Evolutionary conservation across 53 echinoderm and acorn worm species (phyloP), one percentile per base, ranked within the genome.

Genomic region (Echinarachnius parma): DNA sequence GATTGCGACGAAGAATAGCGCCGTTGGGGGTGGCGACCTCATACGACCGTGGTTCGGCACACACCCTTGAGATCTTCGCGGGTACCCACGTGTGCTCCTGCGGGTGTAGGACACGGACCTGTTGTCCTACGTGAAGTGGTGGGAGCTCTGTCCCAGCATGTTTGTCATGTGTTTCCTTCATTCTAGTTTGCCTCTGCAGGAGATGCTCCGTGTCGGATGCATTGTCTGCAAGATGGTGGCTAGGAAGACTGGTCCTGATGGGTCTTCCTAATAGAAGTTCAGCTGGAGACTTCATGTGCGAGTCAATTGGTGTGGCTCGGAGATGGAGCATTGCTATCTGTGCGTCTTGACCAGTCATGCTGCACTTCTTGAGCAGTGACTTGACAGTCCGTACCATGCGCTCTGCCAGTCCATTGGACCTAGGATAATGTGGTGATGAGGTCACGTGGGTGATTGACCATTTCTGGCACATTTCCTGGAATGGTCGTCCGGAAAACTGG

Each of bases 371-470:
- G 48, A 84, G 26, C 15, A 77, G 25, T 2, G 75, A 34, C 27
- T 86, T 82, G 20, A 91, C 79, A 5, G 91, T 87, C 28, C 76
- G 55, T 5, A 92, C 87, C 63, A 61, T 86, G 4, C 87, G 39
- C 24, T 92, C 91, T 1, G 76, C 86, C 28, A 86, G 31, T 22
- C 83, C 77, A 14, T 91, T 86, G 14, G 80, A 78, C 8, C 68
- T 49, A 1, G 91, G 86, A 62, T 86, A 86, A 15, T 78, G 29
- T 9, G 85, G 86, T 16, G 83, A 86, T 0, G 83, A 91, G 2
- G 86, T 91, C 15, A 54, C 77, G 49, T 85, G 82, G 9, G 16
- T 71, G 21, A 90, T 76, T 2, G 47, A 62, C 78, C 77, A 82
- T 55, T 81, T 31, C 23, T 46, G 14, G 54, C 85, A 85, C 79